These are phyloP conservation scores for Cettia cetti DNA, from an alignment of 2,113 vertebrate genomes.

Conservation along the genomic window DNA sequence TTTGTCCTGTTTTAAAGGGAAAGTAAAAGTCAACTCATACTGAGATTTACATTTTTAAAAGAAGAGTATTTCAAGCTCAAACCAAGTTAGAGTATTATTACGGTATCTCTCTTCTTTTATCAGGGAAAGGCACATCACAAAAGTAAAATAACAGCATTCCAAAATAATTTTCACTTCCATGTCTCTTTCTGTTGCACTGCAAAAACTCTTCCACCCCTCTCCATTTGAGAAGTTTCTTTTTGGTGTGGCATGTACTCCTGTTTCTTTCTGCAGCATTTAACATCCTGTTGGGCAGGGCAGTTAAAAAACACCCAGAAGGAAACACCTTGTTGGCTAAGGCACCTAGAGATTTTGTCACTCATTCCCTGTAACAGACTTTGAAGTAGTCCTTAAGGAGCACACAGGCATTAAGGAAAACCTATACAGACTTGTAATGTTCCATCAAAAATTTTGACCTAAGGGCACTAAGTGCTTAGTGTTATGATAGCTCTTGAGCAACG, in stretches of 20 bases:
- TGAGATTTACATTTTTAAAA: neutral
- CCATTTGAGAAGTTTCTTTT: neutral
- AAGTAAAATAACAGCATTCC: neutral
- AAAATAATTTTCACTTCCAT: neutral
- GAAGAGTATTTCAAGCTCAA: neutral
- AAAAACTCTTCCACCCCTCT: neutral
- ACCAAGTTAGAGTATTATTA: neutral
- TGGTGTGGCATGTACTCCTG: accelerated
- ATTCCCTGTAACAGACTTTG: neutral
- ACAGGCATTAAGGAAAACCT: neutral
- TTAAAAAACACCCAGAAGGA: neutral
- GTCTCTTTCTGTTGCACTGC: neutral
- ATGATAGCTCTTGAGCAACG: neutral
- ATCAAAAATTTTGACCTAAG: neutral
- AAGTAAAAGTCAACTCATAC: neutral
- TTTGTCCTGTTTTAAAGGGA: neutral
- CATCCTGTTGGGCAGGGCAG: neutral
- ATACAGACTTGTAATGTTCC: neutral
- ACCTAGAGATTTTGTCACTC: neutral
- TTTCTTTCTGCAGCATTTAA: neutral
- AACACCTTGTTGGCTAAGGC: neutral
- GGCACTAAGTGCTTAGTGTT: neutral
- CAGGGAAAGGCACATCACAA: neutral
- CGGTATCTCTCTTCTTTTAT: neutral
- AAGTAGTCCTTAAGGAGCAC: neutral